Evolutionary conservation across 1,140 invertebrate species (phyloP).

Genomic region (Drosophila truncata): DNA sequence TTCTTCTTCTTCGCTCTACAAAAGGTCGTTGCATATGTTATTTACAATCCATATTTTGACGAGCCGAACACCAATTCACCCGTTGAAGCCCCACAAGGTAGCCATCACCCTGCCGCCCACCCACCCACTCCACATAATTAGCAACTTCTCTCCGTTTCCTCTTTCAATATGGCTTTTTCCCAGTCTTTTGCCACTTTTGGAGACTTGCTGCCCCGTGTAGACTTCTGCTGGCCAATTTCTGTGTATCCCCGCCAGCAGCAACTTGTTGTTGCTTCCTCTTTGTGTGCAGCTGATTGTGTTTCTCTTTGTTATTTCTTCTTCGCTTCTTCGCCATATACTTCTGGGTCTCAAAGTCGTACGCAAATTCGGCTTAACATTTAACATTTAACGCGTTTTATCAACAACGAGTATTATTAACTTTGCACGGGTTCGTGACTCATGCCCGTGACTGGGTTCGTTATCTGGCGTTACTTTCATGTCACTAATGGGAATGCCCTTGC

Average conservation of each 20-base stretch:
- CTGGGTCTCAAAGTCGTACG: slow-evolving; percentile 63
- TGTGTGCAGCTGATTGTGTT: slow-evolving; percentile 55
- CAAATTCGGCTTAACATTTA: slow-evolving; percentile 27
- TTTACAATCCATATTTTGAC: slow-evolving; percentile 43
- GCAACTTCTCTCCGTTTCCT: slow-evolving; percentile 16
- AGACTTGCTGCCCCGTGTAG: slow-evolving; percentile 52
- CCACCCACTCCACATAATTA: slow-evolving; percentile 53
- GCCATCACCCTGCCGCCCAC: neutral
- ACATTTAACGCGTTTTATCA: slow-evolving; percentile 40
- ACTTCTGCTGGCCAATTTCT: slow-evolving; percentile 67
- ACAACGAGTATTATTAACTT: slow-evolving; percentile 36
- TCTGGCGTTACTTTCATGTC: slow-evolving; percentile 5
- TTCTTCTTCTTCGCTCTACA: slow-evolving; percentile 18
- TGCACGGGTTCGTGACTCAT: slow-evolving; percentile 46
- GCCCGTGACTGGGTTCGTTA: slow-evolving; percentile 31
- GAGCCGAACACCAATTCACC: slow-evolving; percentile 45
- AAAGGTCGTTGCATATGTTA: slow-evolving; percentile 71
- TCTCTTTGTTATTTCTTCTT: slow-evolving; percentile 21
- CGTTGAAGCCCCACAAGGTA: slow-evolving; percentile 60
- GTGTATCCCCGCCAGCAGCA: slow-evolving; percentile 72
- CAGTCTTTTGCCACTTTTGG: slow-evolving; percentile 55
- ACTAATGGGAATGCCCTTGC: slow-evolving; percentile 24
- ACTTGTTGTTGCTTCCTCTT: slow-evolving; percentile 76
- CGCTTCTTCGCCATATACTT: slow-evolving; percentile 46
- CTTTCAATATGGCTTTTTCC: slow-evolving; percentile 48